A percentile compares a stretch with the other conserved stretches of the same genome.
Evolutionary conservation across 92 coral and sea anemone species (phyloP).

Genomic region (Ricordea florida): DNA sequence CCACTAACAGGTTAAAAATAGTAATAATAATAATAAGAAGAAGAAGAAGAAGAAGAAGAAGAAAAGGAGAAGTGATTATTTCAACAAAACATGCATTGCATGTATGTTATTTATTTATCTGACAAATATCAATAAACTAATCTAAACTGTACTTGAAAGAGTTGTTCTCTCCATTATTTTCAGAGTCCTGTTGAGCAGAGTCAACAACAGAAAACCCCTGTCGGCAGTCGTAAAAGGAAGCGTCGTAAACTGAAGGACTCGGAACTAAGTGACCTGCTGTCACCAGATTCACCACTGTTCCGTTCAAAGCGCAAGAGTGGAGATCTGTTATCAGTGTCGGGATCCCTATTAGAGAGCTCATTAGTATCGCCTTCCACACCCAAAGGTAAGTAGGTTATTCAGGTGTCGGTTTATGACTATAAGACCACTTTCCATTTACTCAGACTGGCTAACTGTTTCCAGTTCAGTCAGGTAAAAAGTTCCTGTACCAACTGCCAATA

Average conservation of each 20-base stretch:
- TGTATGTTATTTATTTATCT: neutral
- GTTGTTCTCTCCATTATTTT: no score
- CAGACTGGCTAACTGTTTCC: neutral
- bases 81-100: no score
- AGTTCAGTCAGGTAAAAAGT: no score
- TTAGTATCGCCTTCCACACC: slow-evolving; percentile 92
- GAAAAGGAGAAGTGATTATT: no score
- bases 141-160: no score
- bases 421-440: no score
- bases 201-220: slow-evolving; percentile 60
- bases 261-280: slow-evolving; percentile 92
- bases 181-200: slow-evolving; percentile 51
- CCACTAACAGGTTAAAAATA: no score
- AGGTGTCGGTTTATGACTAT: no score
- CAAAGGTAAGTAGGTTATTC: neutral
- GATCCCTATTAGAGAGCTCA: slow-evolving; percentile 82
- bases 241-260: slow-evolving; percentile 90
- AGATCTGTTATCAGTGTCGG: slow-evolving; percentile 86
- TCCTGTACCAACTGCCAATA: no score
- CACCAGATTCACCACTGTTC: slow-evolving; percentile 93
- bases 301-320: slow-evolving; percentile 84
- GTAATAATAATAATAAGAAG: no score
- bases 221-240: slow-evolving; percentile 75
- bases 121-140: no score
- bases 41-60: no score